Base-by-base conservation (phyloP, 2,797 vertebrate genomes). In the Triplophysa bombifrons region DNA sequence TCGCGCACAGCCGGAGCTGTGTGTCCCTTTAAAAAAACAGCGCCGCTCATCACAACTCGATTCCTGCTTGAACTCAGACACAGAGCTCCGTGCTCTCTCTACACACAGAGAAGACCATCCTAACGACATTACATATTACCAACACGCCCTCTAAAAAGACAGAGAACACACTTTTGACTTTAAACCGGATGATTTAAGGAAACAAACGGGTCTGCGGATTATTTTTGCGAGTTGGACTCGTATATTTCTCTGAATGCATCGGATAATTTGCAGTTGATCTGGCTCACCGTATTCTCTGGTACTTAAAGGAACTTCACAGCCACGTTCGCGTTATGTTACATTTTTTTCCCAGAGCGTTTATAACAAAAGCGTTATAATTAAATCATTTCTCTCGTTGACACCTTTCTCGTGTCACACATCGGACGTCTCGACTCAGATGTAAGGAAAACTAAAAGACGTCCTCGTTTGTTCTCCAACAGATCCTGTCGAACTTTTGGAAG, bases 21-120 rank as follows among this genome's bases (percentile, higher is more conserved):
- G 85, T 87, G 91, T 90, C 91, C 89, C 90, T 93, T 94, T 93
- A 93, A 85, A 78, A 94, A 30, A 87, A 87, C 78, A 88, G 90
- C 69, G 78, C 75, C 72, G 66, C 85, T 84, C 78, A 84, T 88
- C 85, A 88, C 88, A 88, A 89, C 19, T 41, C 83, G 91, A 92
- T 88, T 90, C 82, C 64, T 66, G 84, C 74, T 82, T 58, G 41
- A 65, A 72, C 66, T 61, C 78, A 72, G 75, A 81, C 25, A 72
- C 70, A 70, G 20, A 22, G 71, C 56, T 27, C 68, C 56, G 51
- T 46, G 56, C 60, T 80, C 61, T 25, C 11, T 25, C 11, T 73
- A 80, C 53, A 78, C 13, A 80, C 64, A 74, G 20, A 60, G 44
- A 38, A 77, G 73, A 80, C 58, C 38, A 48, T 7, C 55, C 20